phyloP scores from a whole-genome alignment of 2,888 invertebrate genomes.

The Pegoplata infirma region DNA sequence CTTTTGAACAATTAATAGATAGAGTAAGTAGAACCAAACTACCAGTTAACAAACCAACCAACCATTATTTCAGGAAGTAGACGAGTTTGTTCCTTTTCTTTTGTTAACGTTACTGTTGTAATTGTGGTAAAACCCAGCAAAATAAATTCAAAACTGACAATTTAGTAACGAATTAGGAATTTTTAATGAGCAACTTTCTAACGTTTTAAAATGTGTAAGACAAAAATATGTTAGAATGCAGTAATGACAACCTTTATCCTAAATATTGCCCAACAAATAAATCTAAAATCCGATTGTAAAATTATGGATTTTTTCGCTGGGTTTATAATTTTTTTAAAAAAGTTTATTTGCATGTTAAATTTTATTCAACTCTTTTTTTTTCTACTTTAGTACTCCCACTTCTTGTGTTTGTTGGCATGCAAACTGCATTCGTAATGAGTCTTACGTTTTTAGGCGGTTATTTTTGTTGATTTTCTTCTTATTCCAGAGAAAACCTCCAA shows the following conservation, averaged over 20 bases:
- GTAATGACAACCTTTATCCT: no score
- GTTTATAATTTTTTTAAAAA: neutral
- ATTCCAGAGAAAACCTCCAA: conserved; percentile 27
- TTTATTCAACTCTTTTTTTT: conserved; percentile 18
- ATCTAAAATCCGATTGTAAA: no score
- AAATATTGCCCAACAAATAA: no score
- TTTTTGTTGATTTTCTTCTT: conserved; percentile 17
- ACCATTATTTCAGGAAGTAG: conserved; percentile 42
- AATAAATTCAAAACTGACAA: no score
- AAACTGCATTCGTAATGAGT: conserved; percentile 60
- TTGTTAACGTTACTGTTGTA: neutral
- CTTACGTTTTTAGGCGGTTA: conserved; percentile 53
- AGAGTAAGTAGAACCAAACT: neutral
- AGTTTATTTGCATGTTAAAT: conserved; percentile 53
- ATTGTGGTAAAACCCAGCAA: no score
- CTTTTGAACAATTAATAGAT: conserved; percentile 51
- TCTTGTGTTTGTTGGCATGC: conserved; percentile 49
- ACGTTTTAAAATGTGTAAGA: no score
- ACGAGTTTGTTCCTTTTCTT: conserved; percentile 40
- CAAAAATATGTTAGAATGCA: no score
- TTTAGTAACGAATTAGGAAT: no score
- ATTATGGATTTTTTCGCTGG: no score
- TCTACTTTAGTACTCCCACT: conserved; percentile 49
- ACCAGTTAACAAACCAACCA: conserved; percentile 14
- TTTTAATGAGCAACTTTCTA: no score